Conservation (phyloP, 1,140 invertebrate species). For the Lepidurus apus region DNA sequence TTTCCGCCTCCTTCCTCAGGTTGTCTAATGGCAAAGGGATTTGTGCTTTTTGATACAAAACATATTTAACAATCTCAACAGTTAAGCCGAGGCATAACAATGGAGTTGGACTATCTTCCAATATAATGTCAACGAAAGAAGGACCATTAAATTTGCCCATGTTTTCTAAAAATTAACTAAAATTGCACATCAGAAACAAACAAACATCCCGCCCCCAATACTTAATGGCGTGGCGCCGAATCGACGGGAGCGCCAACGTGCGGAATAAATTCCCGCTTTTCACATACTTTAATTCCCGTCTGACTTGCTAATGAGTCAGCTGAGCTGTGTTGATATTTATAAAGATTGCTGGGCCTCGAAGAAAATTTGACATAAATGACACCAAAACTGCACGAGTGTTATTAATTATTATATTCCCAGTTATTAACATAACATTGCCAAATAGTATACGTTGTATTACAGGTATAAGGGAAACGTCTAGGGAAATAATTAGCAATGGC, state of each 20-base stretch:
- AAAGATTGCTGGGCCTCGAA: not conserved
- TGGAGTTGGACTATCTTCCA: constrained; percentile 7
- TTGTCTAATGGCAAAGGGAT: constrained; percentile 20
- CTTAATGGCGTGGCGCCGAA: not conserved
- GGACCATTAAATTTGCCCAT: not conserved
- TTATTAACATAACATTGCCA: no score
- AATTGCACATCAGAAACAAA: not conserved
- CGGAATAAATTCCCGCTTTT: not conserved
- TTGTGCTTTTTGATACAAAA: constrained; percentile 30
- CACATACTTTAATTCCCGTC: no score
- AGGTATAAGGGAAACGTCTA: not conserved
- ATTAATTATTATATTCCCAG: no score
- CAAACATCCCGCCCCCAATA: not conserved
- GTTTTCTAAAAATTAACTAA: not conserved
- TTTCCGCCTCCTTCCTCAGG: not conserved
- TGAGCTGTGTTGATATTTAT: not conserved
- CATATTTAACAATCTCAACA: constrained; percentile 29
- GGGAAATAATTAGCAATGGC: constrained; percentile 33
- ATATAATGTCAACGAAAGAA: not conserved
- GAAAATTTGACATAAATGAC: no score
- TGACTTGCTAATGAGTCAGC: no score
- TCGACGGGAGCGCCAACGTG: not conserved
- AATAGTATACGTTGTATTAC: no score
- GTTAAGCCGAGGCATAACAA: not conserved
- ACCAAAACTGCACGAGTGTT: no score